Percentiles rank a stretch among this genome's conserved stretches.
These are phyloP conservation scores for Machimus rusticus DNA, from an alignment of 2,888 invertebrate species.

Conservation along the genomic window DNA sequence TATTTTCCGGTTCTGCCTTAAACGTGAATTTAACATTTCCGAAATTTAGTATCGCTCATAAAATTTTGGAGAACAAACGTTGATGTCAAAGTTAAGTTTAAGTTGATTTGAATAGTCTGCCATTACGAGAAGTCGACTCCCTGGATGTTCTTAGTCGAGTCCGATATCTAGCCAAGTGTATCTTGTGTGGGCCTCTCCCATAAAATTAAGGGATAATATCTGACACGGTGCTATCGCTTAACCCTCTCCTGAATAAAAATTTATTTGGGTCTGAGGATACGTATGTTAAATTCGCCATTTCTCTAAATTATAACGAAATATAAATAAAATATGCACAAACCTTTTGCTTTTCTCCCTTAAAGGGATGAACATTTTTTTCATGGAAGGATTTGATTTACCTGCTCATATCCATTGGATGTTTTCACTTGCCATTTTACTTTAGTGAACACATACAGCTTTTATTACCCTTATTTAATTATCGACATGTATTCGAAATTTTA, in stretches of 20 bases:
- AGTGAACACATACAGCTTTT: too few relatives aligned
- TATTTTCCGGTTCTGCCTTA: not conserved
- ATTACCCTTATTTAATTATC: too few relatives aligned
- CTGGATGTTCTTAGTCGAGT: not conserved
- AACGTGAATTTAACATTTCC: slow-evolving; percentile 4
- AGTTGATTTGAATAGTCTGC: not conserved
- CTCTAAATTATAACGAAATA: slow-evolving; percentile 8
- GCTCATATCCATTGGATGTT: not conserved
- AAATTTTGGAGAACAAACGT: not conserved
- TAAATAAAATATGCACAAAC: slow-evolving; percentile 5
- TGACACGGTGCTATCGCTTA: not conserved
- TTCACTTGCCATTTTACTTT: not conserved
- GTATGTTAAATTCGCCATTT: not conserved
- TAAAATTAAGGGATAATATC: slow-evolving; percentile 8
- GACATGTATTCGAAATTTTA: too few relatives aligned
- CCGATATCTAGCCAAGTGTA: not conserved
- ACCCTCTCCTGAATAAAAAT: slow-evolving; percentile 23
- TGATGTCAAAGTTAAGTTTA: not conserved
- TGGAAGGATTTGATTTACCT: not conserved
- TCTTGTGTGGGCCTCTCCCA: not conserved
- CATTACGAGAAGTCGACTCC: not conserved
- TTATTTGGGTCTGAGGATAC: not conserved
- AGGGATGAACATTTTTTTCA: not conserved
- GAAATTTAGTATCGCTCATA: not conserved
- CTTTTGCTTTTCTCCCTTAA: not conserved